Conservation (phyloP, 2,888 invertebrate species). For the Apamea anceps region DNA sequence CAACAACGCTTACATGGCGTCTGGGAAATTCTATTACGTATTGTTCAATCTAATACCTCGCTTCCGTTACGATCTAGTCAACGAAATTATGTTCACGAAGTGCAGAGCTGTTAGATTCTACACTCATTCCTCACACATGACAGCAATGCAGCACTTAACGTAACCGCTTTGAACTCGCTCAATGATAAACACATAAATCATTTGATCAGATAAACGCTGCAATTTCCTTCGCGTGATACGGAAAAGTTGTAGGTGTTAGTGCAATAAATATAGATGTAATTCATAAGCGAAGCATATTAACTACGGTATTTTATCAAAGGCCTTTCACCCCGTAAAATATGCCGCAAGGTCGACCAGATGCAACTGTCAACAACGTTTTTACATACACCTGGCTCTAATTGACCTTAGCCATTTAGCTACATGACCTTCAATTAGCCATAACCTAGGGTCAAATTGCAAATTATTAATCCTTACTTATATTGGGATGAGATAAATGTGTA, state of each 20-base stretch:
- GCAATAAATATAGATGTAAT: constrained; percentile 10
- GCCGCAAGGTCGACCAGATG: constrained; percentile 20
- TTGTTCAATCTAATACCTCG: constrained; percentile 39
- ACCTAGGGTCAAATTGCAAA: constrained; percentile 1
- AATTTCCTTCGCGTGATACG: constrained; percentile 16
- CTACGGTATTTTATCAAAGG: constrained; percentile 4
- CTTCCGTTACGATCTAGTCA: constrained; percentile 37
- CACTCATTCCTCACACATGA: constrained; percentile 2
- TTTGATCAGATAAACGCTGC: constrained; percentile 29
- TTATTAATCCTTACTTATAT: neutral
- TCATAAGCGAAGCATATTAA: neutral
- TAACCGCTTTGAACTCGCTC: constrained; percentile 36
- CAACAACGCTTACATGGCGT: constrained; percentile 24
- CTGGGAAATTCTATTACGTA: constrained; percentile 26
- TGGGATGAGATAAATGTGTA: neutral
- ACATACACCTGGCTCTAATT: constrained; percentile 1
- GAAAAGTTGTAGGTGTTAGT: constrained; percentile 1
- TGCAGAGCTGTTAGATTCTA: constrained; percentile 10
- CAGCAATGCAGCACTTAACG: constrained; percentile 19
- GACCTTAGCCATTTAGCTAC: neutral
- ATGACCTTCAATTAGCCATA: constrained; percentile 1
- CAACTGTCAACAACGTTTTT: constrained; percentile 8
- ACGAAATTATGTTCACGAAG: constrained; percentile 5
- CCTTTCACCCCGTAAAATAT: constrained; percentile 8
- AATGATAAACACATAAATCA: constrained; percentile 45